These are phyloP conservation scores for Hybos culiciformis DNA, from an alignment of 2,888 invertebrate genomes.

Conservation along the genomic window DNA sequence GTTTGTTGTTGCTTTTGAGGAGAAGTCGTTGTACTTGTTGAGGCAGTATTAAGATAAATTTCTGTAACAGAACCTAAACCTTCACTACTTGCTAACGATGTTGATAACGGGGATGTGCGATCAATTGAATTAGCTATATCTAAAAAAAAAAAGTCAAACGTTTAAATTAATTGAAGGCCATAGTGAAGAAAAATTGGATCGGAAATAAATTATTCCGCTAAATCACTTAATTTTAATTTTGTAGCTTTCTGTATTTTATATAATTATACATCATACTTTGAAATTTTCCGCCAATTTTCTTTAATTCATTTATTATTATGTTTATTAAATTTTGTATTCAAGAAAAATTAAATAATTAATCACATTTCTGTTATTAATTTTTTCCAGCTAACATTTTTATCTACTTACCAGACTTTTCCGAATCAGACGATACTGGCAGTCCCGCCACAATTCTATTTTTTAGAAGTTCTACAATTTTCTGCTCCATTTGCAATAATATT, in stretches of 20 bases:
- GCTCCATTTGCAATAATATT: conserved; percentile 43
- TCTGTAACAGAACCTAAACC: conserved; percentile 39
- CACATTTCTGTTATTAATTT: background rate
- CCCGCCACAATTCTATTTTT: conserved; percentile 32
- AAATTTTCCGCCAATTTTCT: too few relatives aligned
- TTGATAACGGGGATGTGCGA: conserved; percentile 47
- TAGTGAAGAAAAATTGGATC: too few relatives aligned
- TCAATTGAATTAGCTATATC: conserved; percentile 40
- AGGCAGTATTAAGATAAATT: too few relatives aligned
- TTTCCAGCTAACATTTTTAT: background rate
- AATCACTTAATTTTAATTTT: too few relatives aligned
- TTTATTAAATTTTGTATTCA: too few relatives aligned
- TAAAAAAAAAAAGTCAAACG: conserved; percentile 12
- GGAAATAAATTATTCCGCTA: too few relatives aligned
- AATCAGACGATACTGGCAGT: conserved; percentile 31
- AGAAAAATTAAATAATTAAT: too few relatives aligned
- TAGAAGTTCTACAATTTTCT: conserved; percentile 40
- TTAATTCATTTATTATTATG: too few relatives aligned
- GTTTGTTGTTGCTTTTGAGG: too few relatives aligned
- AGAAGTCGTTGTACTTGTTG: too few relatives aligned
- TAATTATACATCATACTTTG: too few relatives aligned
- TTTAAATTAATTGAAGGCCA: background rate
- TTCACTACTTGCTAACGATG: conserved; percentile 46
- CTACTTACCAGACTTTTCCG: conserved; percentile 30
- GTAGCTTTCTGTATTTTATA: too few relatives aligned